Conservation (phyloP, 2,888 invertebrate genomes). For the Meliscaeva auricollis region DNA sequence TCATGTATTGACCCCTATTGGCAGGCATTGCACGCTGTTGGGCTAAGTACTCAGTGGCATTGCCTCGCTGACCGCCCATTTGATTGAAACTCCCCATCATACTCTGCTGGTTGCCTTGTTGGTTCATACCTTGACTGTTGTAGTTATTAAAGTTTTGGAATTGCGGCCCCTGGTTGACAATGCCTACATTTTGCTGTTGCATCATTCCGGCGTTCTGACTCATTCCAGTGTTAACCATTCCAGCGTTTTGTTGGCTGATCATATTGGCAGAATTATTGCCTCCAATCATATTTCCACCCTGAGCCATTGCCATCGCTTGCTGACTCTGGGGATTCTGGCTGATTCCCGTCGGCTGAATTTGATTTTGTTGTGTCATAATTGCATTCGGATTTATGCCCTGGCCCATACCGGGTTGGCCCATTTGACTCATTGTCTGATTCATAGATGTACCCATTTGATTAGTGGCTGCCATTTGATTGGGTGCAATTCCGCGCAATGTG, state of each 20-base stretch:
- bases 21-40: slow-evolving; percentile 81
- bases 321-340: slow-evolving; percentile 81
- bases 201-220: slow-evolving; percentile 79
- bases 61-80: slow-evolving; percentile 82
- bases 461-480: slow-evolving; percentile 84
- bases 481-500: slow-evolving; percentile 82
- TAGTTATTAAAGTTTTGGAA: slow-evolving; percentile 88
- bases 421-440: slow-evolving; percentile 84
- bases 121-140: slow-evolving; percentile 85
- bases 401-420: slow-evolving; percentile 83
- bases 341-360: slow-evolving; percentile 77
- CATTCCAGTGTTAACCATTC: slow-evolving; percentile 79
- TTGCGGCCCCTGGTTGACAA: slow-evolving; percentile 83
- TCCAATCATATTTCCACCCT: slow-evolving; percentile 81
- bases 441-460: slow-evolving; percentile 84
- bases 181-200: slow-evolving; percentile 80
- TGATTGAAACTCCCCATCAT: slow-evolving; percentile 84
- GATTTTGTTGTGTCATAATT: slow-evolving; percentile 77
- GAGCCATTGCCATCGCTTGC: slow-evolving; percentile 80
- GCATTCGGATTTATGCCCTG: slow-evolving; percentile 77
- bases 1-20: slow-evolving; percentile 83
- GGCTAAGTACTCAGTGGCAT: slow-evolving; percentile 82
- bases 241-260: slow-evolving; percentile 78
- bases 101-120: slow-evolving; percentile 82
- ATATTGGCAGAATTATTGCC: slow-evolving; percentile 77